Conservation (phyloP, 1,140 invertebrate species). For the Triops cancriformis region DNA sequence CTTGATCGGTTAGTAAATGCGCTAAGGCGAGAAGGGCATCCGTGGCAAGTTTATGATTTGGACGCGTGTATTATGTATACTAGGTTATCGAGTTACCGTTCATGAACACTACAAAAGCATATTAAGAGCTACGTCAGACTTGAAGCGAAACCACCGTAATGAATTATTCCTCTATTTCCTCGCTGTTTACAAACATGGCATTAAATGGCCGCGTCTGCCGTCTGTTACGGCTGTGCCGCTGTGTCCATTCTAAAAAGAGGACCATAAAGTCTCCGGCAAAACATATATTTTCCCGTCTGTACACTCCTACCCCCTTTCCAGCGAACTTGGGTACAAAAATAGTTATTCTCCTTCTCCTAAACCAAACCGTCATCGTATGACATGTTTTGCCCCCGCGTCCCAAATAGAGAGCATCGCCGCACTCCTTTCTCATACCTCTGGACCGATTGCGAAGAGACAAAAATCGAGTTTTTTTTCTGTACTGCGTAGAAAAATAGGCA, state of each 20-base stretch:
- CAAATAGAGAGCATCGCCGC: too few relatives aligned
- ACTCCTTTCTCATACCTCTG: too few relatives aligned
- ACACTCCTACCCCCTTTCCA: neutral
- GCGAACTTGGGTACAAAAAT: neutral
- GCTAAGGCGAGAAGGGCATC: too few relatives aligned
- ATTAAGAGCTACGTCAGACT: too few relatives aligned
- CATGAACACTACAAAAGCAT: too few relatives aligned
- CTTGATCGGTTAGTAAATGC: too few relatives aligned
- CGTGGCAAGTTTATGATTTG: too few relatives aligned
- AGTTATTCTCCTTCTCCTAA: neutral
- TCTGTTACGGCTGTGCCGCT: neutral
- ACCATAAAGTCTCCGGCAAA: neutral
- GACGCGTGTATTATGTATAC: too few relatives aligned
- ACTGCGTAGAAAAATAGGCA: neutral
- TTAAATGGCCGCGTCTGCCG: neutral
- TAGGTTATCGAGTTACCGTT: too few relatives aligned
- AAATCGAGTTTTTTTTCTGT: slow-evolving; percentile 19
- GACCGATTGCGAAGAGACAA: neutral
- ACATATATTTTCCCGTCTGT: neutral
- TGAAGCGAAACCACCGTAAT: neutral
- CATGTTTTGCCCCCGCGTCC: too few relatives aligned
- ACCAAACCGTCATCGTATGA: neutral
- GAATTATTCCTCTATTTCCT: neutral
- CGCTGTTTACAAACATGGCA: neutral
- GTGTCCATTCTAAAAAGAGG: slow-evolving; percentile 6